These are phyloP conservation scores for Cotesia vestalis DNA, from an alignment of 1,140 invertebrate genomes.

Conservation along the genomic window DNA sequence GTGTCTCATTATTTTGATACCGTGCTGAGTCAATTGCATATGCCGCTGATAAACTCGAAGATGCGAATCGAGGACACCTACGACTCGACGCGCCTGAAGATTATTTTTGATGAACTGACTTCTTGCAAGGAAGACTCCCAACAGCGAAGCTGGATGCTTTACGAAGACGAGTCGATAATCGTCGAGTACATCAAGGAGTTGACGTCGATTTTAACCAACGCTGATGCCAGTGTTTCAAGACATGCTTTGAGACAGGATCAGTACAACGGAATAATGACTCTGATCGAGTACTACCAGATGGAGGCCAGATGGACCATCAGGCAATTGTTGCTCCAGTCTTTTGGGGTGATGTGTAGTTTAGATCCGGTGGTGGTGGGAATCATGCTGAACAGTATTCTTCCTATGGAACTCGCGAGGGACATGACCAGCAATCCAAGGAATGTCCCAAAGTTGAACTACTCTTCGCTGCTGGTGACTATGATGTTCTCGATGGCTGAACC, in stretches of 20 bases:
- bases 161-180: slow-evolving; percentile 90
- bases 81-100: slow-evolving; percentile 81
- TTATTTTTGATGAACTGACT: slow-evolving; percentile 82
- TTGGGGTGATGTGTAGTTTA: slow-evolving; percentile 85
- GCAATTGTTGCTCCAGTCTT: slow-evolving; percentile 81
- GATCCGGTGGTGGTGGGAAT: slow-evolving; percentile 81
- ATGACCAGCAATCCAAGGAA: slow-evolving; percentile 78
- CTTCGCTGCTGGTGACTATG: slow-evolving; percentile 82
- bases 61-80: slow-evolving; percentile 73
- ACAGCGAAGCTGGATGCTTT: slow-evolving; percentile 90
- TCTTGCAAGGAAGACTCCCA: slow-evolving; percentile 92
- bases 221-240: slow-evolving; percentile 81
- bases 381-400: slow-evolving; percentile 85
- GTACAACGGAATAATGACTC: slow-evolving; percentile 77
- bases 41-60: slow-evolving; percentile 71
- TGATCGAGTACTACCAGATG: slow-evolving; percentile 93
- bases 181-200: slow-evolving; percentile 84
- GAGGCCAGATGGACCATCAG: slow-evolving; percentile 86
- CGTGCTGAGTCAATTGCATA: slow-evolving; percentile 65
- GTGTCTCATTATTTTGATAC: slow-evolving; percentile 70
- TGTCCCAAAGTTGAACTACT: slow-evolving; percentile 76
- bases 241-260: slow-evolving; percentile 80
- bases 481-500: slow-evolving; percentile 87
- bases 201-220: slow-evolving; percentile 88
- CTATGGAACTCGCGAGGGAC: slow-evolving; percentile 85